phyloP scores from a whole-genome alignment of 2,888 invertebrate species.

The Lucinisca nassula region DNA sequence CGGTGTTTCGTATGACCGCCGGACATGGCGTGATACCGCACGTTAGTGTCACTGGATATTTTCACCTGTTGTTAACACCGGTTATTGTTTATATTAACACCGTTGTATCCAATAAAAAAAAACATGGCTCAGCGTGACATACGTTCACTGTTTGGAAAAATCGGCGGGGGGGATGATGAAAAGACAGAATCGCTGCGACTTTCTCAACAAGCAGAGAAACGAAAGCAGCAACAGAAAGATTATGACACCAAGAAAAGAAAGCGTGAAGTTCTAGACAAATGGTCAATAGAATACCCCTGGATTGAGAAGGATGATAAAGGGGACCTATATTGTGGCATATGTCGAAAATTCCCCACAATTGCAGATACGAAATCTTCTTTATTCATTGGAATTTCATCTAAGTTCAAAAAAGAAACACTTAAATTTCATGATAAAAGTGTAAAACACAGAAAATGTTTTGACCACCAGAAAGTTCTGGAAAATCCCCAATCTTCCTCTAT shows the following conservation, averaged over 20 bases:
- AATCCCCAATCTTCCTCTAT: not conserved
- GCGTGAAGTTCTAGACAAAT: not conserved
- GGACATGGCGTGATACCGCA: no score
- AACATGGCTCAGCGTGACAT: not conserved
- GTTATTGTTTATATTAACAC: not conserved
- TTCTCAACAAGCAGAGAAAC: not conserved
- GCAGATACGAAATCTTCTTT: constrained; percentile 18
- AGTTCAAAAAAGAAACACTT: constrained; percentile 22
- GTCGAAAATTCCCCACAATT: constrained; percentile 4
- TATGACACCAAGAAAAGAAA: not conserved
- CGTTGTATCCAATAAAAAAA: not conserved
- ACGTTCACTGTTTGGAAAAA: not conserved
- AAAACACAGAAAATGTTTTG: not conserved
- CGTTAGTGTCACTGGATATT: no score
- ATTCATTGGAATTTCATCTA: not conserved
- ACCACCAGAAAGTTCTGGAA: not conserved
- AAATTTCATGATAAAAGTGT: constrained; percentile 9
- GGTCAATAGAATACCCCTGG: not conserved
- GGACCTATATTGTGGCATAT: no score
- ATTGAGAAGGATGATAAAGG: not conserved
- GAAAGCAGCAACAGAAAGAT: not conserved
- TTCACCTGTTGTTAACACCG: not conserved
- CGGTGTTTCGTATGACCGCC: no score
- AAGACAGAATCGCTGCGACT: not conserved
- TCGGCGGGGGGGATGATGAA: not conserved